phyloP scores from a whole-genome alignment of 2,797 vertebrate species.

The Rachycentron canadum region DNA sequence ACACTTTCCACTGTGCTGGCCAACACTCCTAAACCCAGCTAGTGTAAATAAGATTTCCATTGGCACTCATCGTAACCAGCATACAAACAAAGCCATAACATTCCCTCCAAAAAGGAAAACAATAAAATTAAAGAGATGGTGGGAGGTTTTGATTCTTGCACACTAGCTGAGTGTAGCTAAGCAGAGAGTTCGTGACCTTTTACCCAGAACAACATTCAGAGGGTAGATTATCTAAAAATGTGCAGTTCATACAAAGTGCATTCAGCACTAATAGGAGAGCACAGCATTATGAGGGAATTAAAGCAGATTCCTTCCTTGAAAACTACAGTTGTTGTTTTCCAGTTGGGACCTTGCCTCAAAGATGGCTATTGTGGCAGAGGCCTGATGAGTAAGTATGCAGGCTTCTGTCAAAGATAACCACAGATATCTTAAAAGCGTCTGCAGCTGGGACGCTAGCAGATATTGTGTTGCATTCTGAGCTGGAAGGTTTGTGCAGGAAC shows the following conservation, averaged over 20 bases:
- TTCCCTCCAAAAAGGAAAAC: slow-evolving; percentile 48
- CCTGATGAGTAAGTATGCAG: slow-evolving; percentile 60
- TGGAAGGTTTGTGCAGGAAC: slow-evolving; percentile 44
- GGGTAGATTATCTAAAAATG: slow-evolving; percentile 22
- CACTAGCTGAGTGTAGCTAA: slow-evolving; percentile 43
- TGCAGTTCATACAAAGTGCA: slow-evolving; percentile 55
- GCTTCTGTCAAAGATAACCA: slow-evolving; percentile 63
- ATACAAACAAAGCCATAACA: slow-evolving; percentile 53
- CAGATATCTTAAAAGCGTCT: slow-evolving; percentile 42
- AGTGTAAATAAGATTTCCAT: slow-evolving; percentile 74
- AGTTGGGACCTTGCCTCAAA: slow-evolving; percentile 42
- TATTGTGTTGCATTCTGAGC: slow-evolving; percentile 59
- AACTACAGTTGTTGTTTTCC: slow-evolving; percentile 47
- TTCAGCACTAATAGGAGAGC: slow-evolving; percentile 15
- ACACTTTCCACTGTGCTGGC: slow-evolving; percentile 69
- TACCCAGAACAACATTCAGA: slow-evolving; percentile 19
- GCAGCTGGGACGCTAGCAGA: slow-evolving; percentile 57
- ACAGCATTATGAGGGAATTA: slow-evolving; percentile 28
- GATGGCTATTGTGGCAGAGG: slow-evolving; percentile 45
- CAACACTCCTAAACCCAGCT: slow-evolving; percentile 55
- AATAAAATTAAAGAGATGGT: slow-evolving; percentile 57
- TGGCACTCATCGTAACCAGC: slow-evolving; percentile 56
- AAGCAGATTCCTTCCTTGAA: slow-evolving; percentile 52
- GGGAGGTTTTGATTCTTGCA: slow-evolving; percentile 40
- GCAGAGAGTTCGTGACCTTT: slow-evolving; percentile 39